phyloP scores from a whole-genome alignment of 2,888 invertebrate genomes.

The Epistrophe grossulariae region DNA sequence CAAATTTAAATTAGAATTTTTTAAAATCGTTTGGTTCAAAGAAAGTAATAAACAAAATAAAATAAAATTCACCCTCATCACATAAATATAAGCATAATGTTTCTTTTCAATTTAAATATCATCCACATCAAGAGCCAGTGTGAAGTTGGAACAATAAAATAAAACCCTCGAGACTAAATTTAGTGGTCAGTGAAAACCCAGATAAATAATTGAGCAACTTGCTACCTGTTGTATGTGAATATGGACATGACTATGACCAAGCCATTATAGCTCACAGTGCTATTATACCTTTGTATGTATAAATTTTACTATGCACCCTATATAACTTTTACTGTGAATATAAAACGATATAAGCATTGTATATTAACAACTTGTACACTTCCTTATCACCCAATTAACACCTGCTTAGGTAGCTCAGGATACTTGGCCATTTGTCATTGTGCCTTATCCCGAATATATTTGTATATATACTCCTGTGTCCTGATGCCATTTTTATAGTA shows the following conservation, averaged over 20 bases:
- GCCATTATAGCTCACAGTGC: neutral
- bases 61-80: too few relatives aligned
- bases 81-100: neutral
- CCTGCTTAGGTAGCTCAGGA: slow-evolving; percentile 12
- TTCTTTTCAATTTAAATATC: neutral
- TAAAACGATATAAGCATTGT: slow-evolving; percentile 4
- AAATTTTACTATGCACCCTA: slow-evolving; percentile 12
- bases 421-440: slow-evolving; percentile 17
- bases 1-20: too few relatives aligned
- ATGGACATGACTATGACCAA: neutral
- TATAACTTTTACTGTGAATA: slow-evolving; percentile 3
- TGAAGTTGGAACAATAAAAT: neutral
- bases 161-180: neutral
- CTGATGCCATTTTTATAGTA: too few relatives aligned
- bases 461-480: neutral
- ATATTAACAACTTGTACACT: slow-evolving; percentile 9
- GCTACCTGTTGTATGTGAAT: neutral
- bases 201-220: slow-evolving; percentile 10
- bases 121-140: neutral
- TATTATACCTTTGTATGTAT: neutral
- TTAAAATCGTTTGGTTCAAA: too few relatives aligned
- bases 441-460: slow-evolving; percentile 5
- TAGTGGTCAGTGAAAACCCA: slow-evolving; percentile 7
- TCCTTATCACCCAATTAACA: slow-evolving; percentile 43
- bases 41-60: too few relatives aligned